phyloP scores from a whole-genome alignment of 2,113 vertebrate species.

The Cyprinodon tularosa region DNA sequence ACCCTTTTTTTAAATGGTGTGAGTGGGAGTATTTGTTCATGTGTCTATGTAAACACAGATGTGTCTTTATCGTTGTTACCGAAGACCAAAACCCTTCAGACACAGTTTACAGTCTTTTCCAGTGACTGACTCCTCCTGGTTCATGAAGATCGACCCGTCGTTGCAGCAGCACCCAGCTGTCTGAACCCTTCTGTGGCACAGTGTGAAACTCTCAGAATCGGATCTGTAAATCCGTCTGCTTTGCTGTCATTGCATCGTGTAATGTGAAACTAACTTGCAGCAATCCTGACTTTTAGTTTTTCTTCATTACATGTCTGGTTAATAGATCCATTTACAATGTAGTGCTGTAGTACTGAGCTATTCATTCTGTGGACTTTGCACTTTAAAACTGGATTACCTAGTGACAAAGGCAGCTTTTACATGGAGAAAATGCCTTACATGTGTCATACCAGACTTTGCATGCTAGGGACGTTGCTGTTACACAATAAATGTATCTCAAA shows the following conservation, averaged over 20 bases:
- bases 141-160: constrained; percentile 37
- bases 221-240: constrained; percentile 51
- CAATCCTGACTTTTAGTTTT: constrained; percentile 43
- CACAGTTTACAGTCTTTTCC: constrained; percentile 49
- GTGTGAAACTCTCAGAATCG: constrained; percentile 40
- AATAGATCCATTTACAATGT: constrained; percentile 65
- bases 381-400: constrained; percentile 76
- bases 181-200: constrained; percentile 41
- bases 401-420: constrained; percentile 77
- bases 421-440: constrained; percentile 74
- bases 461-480: constrained; percentile 67
- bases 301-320: constrained; percentile 58
- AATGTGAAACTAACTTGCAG: constrained; percentile 41
- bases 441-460: constrained; percentile 73
- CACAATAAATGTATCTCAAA: constrained; percentile 70
- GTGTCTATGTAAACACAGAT: constrained; percentile 7
- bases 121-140: constrained; percentile 29
- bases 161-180: constrained; percentile 36
- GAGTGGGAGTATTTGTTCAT: constrained; percentile 16
- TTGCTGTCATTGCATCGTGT: constrained; percentile 50
- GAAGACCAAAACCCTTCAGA: constrained; percentile 27
- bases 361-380: constrained; percentile 77
- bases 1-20: constrained; percentile 11
- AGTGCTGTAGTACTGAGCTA: constrained; percentile 70
- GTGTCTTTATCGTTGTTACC: constrained; percentile 19